Percentiles rank a stretch among this genome's conserved stretches.
Conservation (phyloP, 1,140 invertebrate species). For the Diprion similis region DNA sequence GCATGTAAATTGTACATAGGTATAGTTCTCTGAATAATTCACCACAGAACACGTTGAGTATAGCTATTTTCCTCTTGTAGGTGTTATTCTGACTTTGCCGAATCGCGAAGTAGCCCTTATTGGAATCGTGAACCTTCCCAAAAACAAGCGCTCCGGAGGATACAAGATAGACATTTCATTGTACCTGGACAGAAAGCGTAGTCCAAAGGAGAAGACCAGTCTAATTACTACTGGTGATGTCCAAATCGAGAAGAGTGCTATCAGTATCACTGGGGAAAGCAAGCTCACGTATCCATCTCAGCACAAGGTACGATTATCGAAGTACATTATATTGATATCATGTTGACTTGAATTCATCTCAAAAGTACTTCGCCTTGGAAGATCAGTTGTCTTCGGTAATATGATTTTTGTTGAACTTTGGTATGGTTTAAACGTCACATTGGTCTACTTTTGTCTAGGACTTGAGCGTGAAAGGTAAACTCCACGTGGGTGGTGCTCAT, state of each 20-base stretch:
- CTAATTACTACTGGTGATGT: conserved; percentile 60
- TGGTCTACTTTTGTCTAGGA: conserved; percentile 46
- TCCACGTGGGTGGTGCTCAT: conserved; percentile 55
- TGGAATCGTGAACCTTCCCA: conserved; percentile 50
- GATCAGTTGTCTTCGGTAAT: no score
- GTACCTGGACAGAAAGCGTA: conserved; percentile 74
- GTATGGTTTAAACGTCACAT: no score
- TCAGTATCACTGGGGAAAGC: conserved; percentile 63
- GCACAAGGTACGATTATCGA: conserved; percentile 61
- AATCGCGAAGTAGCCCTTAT: conserved; percentile 70
- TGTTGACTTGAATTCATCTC: conserved; percentile 20
- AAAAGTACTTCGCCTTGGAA: neutral
- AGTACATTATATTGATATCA: neutral
- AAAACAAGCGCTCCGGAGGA: conserved; percentile 51
- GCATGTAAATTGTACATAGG: conserved; percentile 13
- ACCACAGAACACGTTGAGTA: neutral
- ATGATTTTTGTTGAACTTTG: no score
- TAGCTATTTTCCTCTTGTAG: conserved; percentile 41
- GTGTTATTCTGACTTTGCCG: conserved; percentile 68
- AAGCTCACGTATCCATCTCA: conserved; percentile 72
- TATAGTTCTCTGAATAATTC: neutral
- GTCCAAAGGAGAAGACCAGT: conserved; percentile 70
- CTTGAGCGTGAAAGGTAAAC: conserved; percentile 59
- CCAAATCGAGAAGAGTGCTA: conserved; percentile 56
- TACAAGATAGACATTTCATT: conserved; percentile 62